These are phyloP conservation scores for Lithosia quadra DNA, from an alignment of 2,888 invertebrate species.

Conservation along the genomic window DNA sequence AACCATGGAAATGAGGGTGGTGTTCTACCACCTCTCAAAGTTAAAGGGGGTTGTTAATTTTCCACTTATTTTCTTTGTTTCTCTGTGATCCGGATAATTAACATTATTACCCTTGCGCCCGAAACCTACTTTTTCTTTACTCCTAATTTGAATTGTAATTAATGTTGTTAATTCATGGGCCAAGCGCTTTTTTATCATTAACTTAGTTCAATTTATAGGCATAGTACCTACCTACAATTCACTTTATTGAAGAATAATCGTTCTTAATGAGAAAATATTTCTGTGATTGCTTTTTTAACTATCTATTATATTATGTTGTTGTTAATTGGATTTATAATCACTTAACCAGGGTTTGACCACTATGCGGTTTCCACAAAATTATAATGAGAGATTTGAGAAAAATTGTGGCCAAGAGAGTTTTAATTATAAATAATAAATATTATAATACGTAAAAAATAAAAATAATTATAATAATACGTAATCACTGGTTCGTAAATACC, in stretches of 20 bases:
- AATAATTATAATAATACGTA: no score
- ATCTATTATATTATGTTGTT: no score
- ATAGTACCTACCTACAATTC: no score
- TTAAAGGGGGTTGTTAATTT: not conserved
- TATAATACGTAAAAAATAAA: no score
- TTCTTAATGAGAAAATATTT: no score
- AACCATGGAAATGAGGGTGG: not conserved
- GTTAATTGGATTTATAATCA: no score
- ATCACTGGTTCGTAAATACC: not conserved
- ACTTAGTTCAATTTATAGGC: no score
- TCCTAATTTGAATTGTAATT: constrained; percentile 2
- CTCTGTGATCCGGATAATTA: not conserved
- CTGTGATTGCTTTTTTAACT: no score
- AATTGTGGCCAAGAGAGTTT: not conserved
- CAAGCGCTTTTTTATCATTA: no score
- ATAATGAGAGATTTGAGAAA: not conserved
- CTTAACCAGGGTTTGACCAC: no score
- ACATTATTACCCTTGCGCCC: not conserved
- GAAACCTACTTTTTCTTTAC: not conserved
- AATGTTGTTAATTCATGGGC: not conserved
- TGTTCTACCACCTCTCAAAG: not conserved
- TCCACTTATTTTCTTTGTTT: not conserved
- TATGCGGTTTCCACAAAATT: no score
- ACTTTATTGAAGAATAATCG: no score
- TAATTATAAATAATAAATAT: not conserved